Evolutionary conservation across 2,888 invertebrate genomes (phyloP).

Genomic region (Amphipoea lucens): DNA sequence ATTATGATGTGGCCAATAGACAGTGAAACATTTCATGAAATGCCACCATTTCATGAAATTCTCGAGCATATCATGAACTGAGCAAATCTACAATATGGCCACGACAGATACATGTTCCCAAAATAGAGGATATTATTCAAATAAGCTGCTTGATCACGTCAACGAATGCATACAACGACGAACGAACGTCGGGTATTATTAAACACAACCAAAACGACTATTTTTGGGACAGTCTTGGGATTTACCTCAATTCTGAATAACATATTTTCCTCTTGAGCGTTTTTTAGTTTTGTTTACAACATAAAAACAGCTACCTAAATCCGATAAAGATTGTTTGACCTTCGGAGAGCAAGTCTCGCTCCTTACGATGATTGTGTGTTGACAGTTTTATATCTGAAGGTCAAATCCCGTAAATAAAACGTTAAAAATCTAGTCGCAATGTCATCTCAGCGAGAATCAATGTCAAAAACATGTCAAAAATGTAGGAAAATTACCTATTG

Average conservation of each 20-base stretch:
- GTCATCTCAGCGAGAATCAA: no score
- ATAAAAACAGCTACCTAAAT: not conserved
- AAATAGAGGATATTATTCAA: slow-evolving; percentile 27
- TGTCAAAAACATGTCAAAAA: no score
- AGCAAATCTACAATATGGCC: no score
- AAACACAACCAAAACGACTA: slow-evolving; percentile 30
- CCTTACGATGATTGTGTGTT: not conserved
- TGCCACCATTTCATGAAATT: no score
- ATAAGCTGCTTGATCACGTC: slow-evolving; percentile 30
- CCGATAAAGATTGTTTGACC: not conserved
- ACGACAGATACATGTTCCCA: not conserved
- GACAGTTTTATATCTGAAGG: not conserved
- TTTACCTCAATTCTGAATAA: not conserved
- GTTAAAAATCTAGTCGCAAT: not conserved
- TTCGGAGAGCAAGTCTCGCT: slow-evolving; percentile 10
- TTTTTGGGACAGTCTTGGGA: slow-evolving; percentile 19
- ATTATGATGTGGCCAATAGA: no score
- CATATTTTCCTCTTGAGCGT: not conserved
- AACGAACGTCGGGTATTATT: slow-evolving; percentile 31
- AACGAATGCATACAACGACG: slow-evolving; percentile 22
- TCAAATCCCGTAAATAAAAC: not conserved
- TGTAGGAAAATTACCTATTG: no score
- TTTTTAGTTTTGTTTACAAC: slow-evolving; percentile 10
- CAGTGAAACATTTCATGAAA: no score
- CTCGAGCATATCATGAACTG: no score